phyloP scores from a whole-genome alignment of 1,140 invertebrate species.

The Spodoptera frugiperda region DNA sequence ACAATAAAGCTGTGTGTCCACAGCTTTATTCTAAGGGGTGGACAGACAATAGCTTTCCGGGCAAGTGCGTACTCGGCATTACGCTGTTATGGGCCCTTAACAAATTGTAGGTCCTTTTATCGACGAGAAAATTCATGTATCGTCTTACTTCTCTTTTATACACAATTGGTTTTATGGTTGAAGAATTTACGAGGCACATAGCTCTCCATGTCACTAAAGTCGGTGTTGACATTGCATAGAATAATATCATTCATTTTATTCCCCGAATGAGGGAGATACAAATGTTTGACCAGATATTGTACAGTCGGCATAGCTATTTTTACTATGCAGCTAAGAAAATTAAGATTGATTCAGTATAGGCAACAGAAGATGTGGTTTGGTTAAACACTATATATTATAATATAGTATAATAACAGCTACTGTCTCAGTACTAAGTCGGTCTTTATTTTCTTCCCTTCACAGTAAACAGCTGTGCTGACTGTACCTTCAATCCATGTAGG shows the following conservation, averaged over 20 bases:
- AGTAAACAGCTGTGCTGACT: too few relatives aligned
- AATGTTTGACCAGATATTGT: too few relatives aligned
- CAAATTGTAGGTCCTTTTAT: conserved; percentile 51
- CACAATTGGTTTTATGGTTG: conserved; percentile 43
- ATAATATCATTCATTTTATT: neutral
- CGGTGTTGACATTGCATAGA: neutral
- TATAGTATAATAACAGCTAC: too few relatives aligned
- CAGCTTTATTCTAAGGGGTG: conserved; percentile 48
- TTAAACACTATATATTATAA: too few relatives aligned
- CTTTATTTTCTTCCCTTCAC: too few relatives aligned
- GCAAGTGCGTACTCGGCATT: conserved; percentile 45
- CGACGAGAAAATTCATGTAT: conserved; percentile 49
- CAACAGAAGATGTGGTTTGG: too few relatives aligned
- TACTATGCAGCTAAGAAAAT: too few relatives aligned
- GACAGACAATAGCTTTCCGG: conserved; percentile 55
- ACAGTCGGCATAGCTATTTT: too few relatives aligned
- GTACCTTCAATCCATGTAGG: too few relatives aligned
- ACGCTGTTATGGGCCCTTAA: conserved; percentile 43
- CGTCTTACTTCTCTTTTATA: conserved; percentile 41
- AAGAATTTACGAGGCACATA: neutral
- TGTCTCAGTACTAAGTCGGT: too few relatives aligned
- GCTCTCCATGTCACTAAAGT: conserved; percentile 7
- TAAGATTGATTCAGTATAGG: too few relatives aligned
- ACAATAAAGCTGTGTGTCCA: conserved; percentile 44
- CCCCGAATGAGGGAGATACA: too few relatives aligned